Evolutionary conservation across 2,113 vertebrate species (phyloP), one percentile per base, ranked within the genome.

Genomic region (Anas platyrhynchos): DNA sequence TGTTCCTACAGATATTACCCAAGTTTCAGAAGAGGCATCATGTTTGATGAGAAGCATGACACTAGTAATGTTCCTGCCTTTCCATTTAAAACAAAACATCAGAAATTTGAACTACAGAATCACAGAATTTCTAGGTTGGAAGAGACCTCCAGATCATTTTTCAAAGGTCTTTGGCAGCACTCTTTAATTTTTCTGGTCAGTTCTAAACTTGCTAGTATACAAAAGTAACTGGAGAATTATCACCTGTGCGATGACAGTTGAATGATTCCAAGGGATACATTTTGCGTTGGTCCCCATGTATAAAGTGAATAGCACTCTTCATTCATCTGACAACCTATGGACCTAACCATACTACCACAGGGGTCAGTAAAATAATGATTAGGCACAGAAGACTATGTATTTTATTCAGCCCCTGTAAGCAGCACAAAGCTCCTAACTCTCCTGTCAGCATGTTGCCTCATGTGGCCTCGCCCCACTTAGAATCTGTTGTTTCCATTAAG

Each of bases 401-500:
- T 50, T 50, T 22, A 50, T 50, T 50, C 48, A 50, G 48, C 22
- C 48, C 22, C 48, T 71, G 31, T 34, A 74, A 61, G 52, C 6
- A 46, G 15, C 9, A 63, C 34, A 77, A 61, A 55, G 14, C 79
- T 88, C 43, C 50, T 62, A 50, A 17, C 59, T 74, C 38, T 83
- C 4, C 61, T 55, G 32, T 36, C 34, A 27, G 14, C 16, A 6
- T 20, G 12, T 59, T 72, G 38, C 12, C 56, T 93, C 29, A 3
- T 59, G 48, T 25, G 61, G 56, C 50, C 22, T 73, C 83, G 62
- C 56, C 52, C 83, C 65, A 81, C 56, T 80, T 48, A 25, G 74
- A 89, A 73, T 76, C 61, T 78, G 20, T 56, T 78, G 7, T 52
- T 92, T 91, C 52, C 85, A 94, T 75, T 71, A 56, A 77, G 96